Conservation (phyloP, 2,113 vertebrate genomes). For the Tretioscincus oriximinensis region DNA sequence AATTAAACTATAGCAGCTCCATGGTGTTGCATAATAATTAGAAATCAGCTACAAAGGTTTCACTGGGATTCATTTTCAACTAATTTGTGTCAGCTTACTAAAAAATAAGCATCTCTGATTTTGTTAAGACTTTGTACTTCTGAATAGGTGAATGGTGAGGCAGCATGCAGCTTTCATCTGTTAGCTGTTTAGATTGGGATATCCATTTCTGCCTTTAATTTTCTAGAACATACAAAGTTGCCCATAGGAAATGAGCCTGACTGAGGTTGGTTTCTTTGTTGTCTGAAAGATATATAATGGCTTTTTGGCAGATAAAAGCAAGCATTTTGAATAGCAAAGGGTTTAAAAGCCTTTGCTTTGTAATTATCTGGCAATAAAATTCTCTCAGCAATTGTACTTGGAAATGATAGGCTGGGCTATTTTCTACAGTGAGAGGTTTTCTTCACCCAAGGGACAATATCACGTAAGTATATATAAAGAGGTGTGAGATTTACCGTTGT, state of each 20-base stretch:
- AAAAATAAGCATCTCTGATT: neutral
- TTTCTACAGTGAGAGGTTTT: neutral
- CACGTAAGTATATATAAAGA: neutral
- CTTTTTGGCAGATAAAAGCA: neutral
- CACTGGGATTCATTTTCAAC: no score
- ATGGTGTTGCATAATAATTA: neutral
- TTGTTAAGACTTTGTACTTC: neutral
- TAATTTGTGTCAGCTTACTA: neutral
- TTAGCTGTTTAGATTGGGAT: neutral
- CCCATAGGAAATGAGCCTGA: neutral
- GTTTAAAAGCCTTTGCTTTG: neutral
- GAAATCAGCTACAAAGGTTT: no score
- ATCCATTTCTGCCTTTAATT: neutral
- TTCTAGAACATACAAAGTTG: slow-evolving; percentile 4
- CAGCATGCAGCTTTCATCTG: neutral
- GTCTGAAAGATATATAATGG: neutral
- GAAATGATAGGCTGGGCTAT: neutral
- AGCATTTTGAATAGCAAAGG: neutral
- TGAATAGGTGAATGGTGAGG: neutral
- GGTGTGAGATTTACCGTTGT: neutral
- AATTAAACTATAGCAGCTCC: no score
- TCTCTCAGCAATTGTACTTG: slow-evolving; percentile 9
- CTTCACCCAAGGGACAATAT: no score
- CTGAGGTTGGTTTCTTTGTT: neutral
- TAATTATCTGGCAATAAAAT: neutral